Conservation (phyloP, 2,888 invertebrate genomes). For the Ethmia dodecea region DNA sequence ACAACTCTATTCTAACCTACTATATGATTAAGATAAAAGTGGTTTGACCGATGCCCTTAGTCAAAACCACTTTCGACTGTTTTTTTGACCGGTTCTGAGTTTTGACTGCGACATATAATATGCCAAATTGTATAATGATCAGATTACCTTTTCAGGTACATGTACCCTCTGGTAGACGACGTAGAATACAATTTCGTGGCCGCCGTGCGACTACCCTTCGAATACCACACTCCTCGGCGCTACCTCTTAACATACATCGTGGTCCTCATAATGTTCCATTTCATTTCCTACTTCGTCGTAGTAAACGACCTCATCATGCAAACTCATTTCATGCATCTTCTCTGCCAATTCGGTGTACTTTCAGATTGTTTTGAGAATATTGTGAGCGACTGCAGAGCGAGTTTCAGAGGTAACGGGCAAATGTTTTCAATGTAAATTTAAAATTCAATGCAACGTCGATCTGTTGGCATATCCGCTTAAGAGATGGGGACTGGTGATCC, state of each 20-base stretch:
- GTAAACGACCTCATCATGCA: constrained; percentile 21
- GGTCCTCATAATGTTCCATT: constrained; percentile 16
- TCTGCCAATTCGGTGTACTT: constrained; percentile 20
- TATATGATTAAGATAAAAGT: too few species aligned
- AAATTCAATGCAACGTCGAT: too few species aligned
- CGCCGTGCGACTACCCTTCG: constrained; percentile 14
- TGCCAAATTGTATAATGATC: too few species aligned
- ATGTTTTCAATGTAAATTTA: not conserved
- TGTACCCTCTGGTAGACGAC: constrained; percentile 21
- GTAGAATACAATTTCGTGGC: constrained; percentile 20
- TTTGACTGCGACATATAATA: too few species aligned
- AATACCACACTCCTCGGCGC: constrained; percentile 13
- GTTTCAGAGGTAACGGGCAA: constrained; percentile 4
- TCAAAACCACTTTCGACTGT: too few species aligned
- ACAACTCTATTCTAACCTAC: too few species aligned
- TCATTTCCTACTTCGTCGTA: constrained; percentile 17
- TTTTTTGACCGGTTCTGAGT: too few species aligned
- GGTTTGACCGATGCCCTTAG: too few species aligned
- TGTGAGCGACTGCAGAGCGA: constrained; percentile 8
- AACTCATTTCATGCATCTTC: constrained; percentile 18
- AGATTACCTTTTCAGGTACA: constrained; percentile 18
- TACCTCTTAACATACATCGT: constrained; percentile 16
- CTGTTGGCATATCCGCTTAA: too few species aligned
- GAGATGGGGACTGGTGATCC: too few species aligned
- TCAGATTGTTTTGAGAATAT: constrained; percentile 21